Conservation (phyloP, 2,888 invertebrate species). For the Phengaris alcon region DNA sequence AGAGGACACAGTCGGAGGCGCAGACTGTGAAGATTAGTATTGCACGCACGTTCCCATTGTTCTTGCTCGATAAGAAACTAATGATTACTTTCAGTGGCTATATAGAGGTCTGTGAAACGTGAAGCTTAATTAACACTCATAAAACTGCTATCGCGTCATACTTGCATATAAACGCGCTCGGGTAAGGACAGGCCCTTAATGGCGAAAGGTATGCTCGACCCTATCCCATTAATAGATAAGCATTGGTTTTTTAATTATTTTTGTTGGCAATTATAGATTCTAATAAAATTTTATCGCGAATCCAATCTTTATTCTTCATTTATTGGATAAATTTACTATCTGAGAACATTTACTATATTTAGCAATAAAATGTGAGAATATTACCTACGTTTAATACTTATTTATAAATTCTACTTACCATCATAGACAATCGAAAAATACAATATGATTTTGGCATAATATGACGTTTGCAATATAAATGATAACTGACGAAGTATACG, state of each 20-base stretch:
- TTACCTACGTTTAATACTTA: background rate
- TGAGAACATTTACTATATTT: background rate
- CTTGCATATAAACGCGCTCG: conserved; percentile 11
- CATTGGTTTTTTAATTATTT: conserved; percentile 8
- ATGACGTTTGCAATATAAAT: background rate
- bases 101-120: conserved; percentile 61
- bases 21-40: conserved; percentile 57
- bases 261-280: conserved; percentile 13
- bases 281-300: conserved; percentile 9
- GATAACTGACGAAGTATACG: background rate
- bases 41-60: conserved; percentile 77
- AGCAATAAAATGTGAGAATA: background rate
- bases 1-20: conserved; percentile 53
- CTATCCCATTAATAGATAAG: conserved; percentile 13
- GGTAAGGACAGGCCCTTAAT: conserved; percentile 14
- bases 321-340: conserved; percentile 1
- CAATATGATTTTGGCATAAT: background rate
- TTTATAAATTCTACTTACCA: too few species aligned
- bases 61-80: conserved; percentile 72
- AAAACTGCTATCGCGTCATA: conserved; percentile 41
- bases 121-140: conserved; percentile 72
- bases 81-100: conserved; percentile 68
- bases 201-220: conserved; percentile 11
- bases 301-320: background rate
- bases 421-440: background rate